A percentile compares a stretch with the other conserved stretches of the same genome.
Conservation (phyloP, 2,888 invertebrate species). For the Lithophane socia region DNA sequence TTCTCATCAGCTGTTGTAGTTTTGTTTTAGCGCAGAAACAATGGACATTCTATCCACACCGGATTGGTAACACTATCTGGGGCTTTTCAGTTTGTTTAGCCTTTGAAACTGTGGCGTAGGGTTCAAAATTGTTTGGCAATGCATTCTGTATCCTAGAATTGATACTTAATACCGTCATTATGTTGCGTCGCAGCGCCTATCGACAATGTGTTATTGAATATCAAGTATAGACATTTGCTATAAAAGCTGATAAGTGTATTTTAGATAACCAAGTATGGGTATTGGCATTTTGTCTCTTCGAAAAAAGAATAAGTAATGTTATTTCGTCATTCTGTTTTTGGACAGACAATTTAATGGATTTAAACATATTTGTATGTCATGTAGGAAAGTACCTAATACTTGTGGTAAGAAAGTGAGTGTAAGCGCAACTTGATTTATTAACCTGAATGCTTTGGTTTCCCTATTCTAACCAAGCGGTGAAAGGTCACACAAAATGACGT, state of each 20-base stretch:
- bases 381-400: background rate
- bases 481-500: no score
- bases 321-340: constrained; percentile 22
- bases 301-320: constrained; percentile 23
- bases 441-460: no score
- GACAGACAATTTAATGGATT: constrained; percentile 3
- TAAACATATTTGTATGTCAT: background rate
- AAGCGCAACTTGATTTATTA: no score
- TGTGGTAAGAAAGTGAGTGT: background rate
- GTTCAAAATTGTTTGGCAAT: constrained; percentile 55
- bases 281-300: constrained; percentile 50
- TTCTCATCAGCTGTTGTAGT: constrained; percentile 61
- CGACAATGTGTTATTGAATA: constrained; percentile 70
- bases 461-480: no score
- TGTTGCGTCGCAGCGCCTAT: constrained; percentile 72
- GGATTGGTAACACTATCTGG: constrained; percentile 65
- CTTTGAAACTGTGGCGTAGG: constrained; percentile 50
- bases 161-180: constrained; percentile 71
- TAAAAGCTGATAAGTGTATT: constrained; percentile 59
- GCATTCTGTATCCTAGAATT: constrained; percentile 64
- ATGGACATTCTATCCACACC: constrained; percentile 82
- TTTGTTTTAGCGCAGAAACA: constrained; percentile 77
- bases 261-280: constrained; percentile 67
- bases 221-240: constrained; percentile 65
- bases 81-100: constrained; percentile 53